Evolutionary conservation across 2,888 invertebrate species (phyloP), one percentile per base, ranked within the genome.

Genomic region (Fissipunctia ypsillon): DNA sequence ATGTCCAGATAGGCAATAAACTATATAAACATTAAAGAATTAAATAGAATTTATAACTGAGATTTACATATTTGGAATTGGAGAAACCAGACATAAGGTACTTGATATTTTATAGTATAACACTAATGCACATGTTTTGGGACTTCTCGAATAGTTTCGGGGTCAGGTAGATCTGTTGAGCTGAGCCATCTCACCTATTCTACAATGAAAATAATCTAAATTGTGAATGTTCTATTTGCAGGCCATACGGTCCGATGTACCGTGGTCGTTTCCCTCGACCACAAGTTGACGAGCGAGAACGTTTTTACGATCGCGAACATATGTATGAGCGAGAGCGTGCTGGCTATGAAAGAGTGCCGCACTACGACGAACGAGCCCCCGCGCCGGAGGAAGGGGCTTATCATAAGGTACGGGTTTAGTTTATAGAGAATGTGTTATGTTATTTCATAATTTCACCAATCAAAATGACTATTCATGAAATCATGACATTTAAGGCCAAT

Each of bases 261-360:
- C 95, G 95, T 68, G 94, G 91, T 1, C 91, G 94, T 25, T 90
- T 91, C 84, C 91, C 92, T 25, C 90, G 90, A 14, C 83, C 83
- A 48, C 91, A 77, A 19, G 80, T 69, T 25, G 95, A 94, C 73
- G 95, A 95, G 73, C 94, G 95, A 77, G 95, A 95, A 85, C 92
- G 94, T 0, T 93, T 88, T 84, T 95, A 91, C 88, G 94, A 94
- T 48, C 93, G 93, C 64, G 94, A 95, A 81, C 93, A 94, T 16
- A 81, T 81, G 57, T 94, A 90, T 88, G 95, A 95, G 60, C 91
- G 93, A 22, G 95, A 95, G 80, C 92, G 95, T 0, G 75, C 76
- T 12, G 80, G 61, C 0, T 95, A 91, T 85, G 95, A 95, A 57
- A 91, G 95, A 0, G 89, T 93, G 76, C 94, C 94, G 25, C 94